These are phyloP conservation scores for Neomonachus schauinslandi DNA, from an alignment of 2,113 vertebrate genomes.

Conservation along the genomic window DNA sequence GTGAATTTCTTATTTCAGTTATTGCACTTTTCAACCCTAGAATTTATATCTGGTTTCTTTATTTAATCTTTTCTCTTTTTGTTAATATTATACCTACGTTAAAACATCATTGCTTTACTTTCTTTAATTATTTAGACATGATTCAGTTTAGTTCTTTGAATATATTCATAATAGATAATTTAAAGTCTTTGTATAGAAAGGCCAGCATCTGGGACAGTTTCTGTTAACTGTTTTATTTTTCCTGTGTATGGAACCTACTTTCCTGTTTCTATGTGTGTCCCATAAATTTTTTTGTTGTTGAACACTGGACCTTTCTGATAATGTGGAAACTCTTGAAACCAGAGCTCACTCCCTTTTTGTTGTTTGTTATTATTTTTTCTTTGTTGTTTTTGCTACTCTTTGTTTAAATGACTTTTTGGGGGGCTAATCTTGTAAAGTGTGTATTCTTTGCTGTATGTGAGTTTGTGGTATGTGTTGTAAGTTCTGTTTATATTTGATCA, in stretches of 20 bases:
- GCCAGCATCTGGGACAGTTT: background rate
- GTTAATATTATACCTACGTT: background rate
- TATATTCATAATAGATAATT: background rate
- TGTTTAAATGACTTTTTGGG: background rate
- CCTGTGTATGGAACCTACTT: background rate
- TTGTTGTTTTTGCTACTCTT: background rate
- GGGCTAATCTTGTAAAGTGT: background rate
- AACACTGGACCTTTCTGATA: background rate
- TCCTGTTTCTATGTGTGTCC: background rate
- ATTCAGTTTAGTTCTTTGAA: background rate
- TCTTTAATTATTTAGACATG: background rate
- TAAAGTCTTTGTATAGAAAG: constrained; percentile 10
- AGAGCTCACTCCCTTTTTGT: background rate
- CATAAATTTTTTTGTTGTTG: background rate
- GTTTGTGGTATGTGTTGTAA: background rate
- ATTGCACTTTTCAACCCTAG: background rate
- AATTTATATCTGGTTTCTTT: background rate
- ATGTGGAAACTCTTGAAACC: background rate
- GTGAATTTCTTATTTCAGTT: background rate
- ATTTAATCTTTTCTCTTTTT: background rate
- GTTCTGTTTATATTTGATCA: background rate
- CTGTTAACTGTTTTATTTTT: background rate
- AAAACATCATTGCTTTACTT: background rate
- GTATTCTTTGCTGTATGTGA: background rate
- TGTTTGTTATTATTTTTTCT: background rate